Evolutionary conservation across 2,113 vertebrate genomes (phyloP).

Genomic region (Tapirus terrestris): DNA sequence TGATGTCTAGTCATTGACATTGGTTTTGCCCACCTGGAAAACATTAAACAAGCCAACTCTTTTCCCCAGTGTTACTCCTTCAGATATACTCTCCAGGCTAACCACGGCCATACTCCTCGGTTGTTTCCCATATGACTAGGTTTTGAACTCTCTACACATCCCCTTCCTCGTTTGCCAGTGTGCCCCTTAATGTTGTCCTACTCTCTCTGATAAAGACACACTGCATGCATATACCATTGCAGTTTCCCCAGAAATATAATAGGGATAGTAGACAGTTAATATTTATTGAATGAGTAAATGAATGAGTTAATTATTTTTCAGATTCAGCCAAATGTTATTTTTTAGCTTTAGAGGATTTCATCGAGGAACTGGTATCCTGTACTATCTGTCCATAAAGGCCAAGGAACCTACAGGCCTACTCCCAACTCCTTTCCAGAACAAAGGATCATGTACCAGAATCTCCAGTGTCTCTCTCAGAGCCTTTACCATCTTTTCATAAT

Average conservation of each 20-base stretch:
- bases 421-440: constrained; percentile 50
- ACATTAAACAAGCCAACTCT: neutral
- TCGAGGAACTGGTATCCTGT: neutral
- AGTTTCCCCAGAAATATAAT: neutral
- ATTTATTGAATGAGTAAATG: neutral
- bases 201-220: neutral
- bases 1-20: neutral
- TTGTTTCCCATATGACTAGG: neutral
- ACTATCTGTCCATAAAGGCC: neutral
- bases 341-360: neutral
- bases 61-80: neutral
- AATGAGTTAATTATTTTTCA: constrained; percentile 27
- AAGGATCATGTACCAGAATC: constrained; percentile 82
- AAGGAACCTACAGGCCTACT: neutral
- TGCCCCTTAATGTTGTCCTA: neutral
- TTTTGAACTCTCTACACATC: neutral
- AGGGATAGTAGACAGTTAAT: neutral
- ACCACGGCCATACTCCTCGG: neutral
- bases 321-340: constrained; percentile 30
- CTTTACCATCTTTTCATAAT: constrained; percentile 86
- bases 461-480: constrained; percentile 82
- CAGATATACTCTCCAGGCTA: neutral
- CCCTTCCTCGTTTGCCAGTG: neutral
- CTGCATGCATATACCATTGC: neutral
- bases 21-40: neutral